Base-by-base conservation (phyloP, 2,113 vertebrate genomes). In the Sorex araneus region DNA sequence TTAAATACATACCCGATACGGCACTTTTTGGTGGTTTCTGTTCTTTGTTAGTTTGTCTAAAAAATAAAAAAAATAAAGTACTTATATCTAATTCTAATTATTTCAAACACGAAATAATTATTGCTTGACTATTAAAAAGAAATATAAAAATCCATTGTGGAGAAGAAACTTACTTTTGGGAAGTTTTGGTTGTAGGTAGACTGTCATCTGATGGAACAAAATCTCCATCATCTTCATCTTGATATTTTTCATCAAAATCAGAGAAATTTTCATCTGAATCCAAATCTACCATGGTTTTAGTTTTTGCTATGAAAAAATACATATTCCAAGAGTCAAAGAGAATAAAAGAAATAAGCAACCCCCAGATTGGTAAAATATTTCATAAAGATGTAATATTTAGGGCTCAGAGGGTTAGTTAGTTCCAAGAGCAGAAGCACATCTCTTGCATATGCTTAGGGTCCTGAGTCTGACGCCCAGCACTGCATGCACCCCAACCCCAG, bases 221-320 rank as follows among this genome's bases (percentile, higher is more conserved):
- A 40, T 40, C 40, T 40, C 40, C 40, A 40, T 40, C 40, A 91
- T 81, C 92, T 36, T 93, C 71, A 54, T 95, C 97, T 75, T 97
- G 85, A 78, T 4, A 4, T 8, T 89, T 94, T 73, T 97, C 96
- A 80, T 96, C 97, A n/a, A 91, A 96, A 93, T 93, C 93, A 76
- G 95, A 97, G 76, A 81, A 30, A 83, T 95, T 77, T 2, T 69
- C 50, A 8, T 97, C 96, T 0, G 97, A 97, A 94, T 97, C 97
- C 0, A 96, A 97, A 93, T 96, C 90, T 73, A 98, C 3, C 0
- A 95, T 43, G 79, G 90, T 87, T 92, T 97, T 97, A 60, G 69
- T 90, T 96, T 97, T 98, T 96, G 97, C 98, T 98, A 89, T 93
- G 71, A 93, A 77, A 96, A 3, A 13, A 95, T 25, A 28, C 79